Conservation (phyloP, 2,113 vertebrate genomes). For the Microtus pennsylvanicus region DNA sequence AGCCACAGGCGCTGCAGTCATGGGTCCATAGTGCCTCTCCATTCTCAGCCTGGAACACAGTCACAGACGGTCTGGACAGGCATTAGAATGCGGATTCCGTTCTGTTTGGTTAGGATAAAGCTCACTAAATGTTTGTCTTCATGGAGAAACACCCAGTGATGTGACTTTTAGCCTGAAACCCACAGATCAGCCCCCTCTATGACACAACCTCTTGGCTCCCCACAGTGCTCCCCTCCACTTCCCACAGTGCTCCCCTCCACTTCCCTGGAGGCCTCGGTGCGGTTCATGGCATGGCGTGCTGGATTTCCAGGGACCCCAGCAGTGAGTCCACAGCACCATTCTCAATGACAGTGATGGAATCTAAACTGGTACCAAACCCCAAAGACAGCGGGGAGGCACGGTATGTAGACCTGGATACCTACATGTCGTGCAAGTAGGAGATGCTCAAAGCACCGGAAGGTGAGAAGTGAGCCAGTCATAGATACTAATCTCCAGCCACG, state of each 20-base stretch:
- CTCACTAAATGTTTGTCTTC: background rate
- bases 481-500: accelerated
- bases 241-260: accelerated
- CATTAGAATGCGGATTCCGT: accelerated
- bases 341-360: accelerated
- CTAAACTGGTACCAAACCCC: background rate
- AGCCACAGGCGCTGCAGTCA: background rate
- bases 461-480: accelerated
- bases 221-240: too few species aligned
- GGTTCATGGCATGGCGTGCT: accelerated
- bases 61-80: background rate
- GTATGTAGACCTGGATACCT: accelerated
- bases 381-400: accelerated
- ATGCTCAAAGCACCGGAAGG: accelerated
- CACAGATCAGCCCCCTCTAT: background rate
- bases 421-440: accelerated
- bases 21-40: too few species aligned
- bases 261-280: background rate
- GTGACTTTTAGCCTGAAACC: background rate
- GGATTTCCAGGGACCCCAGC: accelerated
- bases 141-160: background rate
- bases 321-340: accelerated
- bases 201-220: background rate
- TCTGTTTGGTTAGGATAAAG: background rate
- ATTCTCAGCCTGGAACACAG: background rate